Percentiles rank a stretch among this genome's conserved stretches.
Conservation (phyloP, 2,113 vertebrate species). For the Riparia riparia region DNA sequence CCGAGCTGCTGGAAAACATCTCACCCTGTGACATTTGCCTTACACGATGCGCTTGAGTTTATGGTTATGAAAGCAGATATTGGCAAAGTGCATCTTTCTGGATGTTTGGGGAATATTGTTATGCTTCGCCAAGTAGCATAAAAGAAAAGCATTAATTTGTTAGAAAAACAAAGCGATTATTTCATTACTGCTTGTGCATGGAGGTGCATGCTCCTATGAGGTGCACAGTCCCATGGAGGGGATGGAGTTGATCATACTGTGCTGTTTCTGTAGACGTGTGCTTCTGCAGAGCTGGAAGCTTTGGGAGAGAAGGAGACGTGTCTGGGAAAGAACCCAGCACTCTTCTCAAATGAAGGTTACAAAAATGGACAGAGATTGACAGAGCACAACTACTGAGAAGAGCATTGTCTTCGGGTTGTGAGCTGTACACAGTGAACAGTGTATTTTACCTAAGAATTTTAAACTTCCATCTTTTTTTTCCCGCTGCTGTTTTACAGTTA, state of each 20-base stretch:
- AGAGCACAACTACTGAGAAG: neutral
- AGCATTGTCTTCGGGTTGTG: fast-evolving
- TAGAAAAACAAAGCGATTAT: neutral
- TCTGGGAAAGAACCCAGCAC: neutral
- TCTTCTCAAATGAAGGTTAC: neutral
- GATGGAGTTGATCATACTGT: fast-evolving
- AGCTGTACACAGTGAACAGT: fast-evolving
- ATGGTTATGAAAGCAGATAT: fast-evolving
- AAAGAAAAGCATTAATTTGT: neutral
- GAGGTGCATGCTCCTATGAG: fast-evolving
- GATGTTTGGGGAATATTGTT: neutral
- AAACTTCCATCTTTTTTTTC: neutral
- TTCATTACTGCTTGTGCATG: neutral
- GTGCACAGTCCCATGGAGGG: fast-evolving
- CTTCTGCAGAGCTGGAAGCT: neutral
- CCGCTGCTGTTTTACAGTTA: fast-evolving
- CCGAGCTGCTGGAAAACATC: fast-evolving
- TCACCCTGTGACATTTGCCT: fast-evolving
- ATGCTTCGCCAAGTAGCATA: fast-evolving
- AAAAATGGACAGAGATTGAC: neutral
- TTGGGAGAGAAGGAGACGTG: neutral
- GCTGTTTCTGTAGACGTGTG: fast-evolving
- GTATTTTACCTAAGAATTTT: neutral
- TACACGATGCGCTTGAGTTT: fast-evolving
- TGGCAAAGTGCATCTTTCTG: fast-evolving